These are phyloP conservation scores for Tetranychus urticae DNA, from an alignment of 1,140 invertebrate species.

Conservation along the genomic window DNA sequence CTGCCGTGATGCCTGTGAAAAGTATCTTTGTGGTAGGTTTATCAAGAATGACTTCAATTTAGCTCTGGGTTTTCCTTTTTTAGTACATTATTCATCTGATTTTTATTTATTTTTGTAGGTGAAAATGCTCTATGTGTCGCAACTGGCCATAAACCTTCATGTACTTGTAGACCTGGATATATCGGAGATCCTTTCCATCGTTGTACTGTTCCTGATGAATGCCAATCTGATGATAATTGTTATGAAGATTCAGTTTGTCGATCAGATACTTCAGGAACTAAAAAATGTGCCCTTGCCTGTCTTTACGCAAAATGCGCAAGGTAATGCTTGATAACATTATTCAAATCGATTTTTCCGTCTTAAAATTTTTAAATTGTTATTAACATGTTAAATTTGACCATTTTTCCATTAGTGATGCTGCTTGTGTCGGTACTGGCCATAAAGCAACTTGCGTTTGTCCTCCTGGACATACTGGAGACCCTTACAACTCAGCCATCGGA, in stretches of 20 bases:
- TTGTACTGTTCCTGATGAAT: constrained; percentile 27
- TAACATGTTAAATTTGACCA: constrained; percentile 32
- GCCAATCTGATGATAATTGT: constrained; percentile 51
- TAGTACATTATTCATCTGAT: constrained; percentile 22
- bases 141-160: constrained; percentile 40
- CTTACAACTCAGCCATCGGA: constrained; percentile 16
- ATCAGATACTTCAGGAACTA: constrained; percentile 13
- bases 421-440: constrained; percentile 37
- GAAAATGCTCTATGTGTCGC: constrained; percentile 46
- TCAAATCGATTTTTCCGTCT: too few species aligned
- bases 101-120: constrained; percentile 29
- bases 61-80: constrained; percentile 53
- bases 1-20: constrained; percentile 14
- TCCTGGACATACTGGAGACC: constrained; percentile 46
- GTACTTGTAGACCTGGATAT: constrained; percentile 31
- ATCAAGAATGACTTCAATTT: constrained; percentile 58
- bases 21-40: constrained; percentile 33
- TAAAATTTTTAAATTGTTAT: constrained; percentile 15
- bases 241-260: constrained; percentile 34
- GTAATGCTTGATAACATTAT: constrained; percentile 11
- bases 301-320: constrained; percentile 12
- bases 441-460: constrained; percentile 50
- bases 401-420: constrained; percentile 31
- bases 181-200: constrained; percentile 10
- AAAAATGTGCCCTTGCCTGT: constrained; percentile 16